These are phyloP conservation scores for Callaeas wilsoni DNA, from an alignment of 2,113 vertebrate species.

Conservation along the genomic window DNA sequence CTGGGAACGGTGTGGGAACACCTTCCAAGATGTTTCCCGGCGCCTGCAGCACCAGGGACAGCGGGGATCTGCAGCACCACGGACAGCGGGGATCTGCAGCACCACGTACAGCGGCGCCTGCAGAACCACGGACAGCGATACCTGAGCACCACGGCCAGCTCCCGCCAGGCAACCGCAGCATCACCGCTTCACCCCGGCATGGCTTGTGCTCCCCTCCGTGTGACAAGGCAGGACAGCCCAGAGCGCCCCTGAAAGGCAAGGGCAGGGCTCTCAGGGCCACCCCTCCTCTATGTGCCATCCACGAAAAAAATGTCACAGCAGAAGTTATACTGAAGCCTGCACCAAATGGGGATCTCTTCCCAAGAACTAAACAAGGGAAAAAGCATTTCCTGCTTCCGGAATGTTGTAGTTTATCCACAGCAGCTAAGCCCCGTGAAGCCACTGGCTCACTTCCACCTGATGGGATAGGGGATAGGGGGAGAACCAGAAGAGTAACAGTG, in stretches of 20 bases:
- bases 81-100: background rate
- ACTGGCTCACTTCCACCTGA: background rate
- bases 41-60: background rate
- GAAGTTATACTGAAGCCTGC: rapidly evolving
- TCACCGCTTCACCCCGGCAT: rapidly evolving
- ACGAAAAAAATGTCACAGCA: rapidly evolving
- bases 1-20: rapidly evolving
- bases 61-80: background rate
- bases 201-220: rapidly evolving
- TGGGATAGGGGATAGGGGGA: rapidly evolving
- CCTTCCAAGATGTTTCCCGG: rapidly evolving
- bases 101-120: background rate
- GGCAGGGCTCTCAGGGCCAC: background rate
- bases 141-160: background rate
- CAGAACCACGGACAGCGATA: background rate
- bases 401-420: background rate
- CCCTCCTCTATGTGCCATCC: rapidly evolving
- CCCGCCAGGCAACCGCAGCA: rapidly evolving
- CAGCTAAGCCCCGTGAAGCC: background rate
- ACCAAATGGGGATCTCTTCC: rapidly evolving
- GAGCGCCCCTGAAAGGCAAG: rapidly evolving
- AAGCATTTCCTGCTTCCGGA: background rate
- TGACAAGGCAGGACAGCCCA: background rate
- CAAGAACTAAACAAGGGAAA: background rate
- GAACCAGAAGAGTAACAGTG: background rate